Conservation (phyloP, 1,140 invertebrate genomes). For the Drosophila bocki region DNA sequence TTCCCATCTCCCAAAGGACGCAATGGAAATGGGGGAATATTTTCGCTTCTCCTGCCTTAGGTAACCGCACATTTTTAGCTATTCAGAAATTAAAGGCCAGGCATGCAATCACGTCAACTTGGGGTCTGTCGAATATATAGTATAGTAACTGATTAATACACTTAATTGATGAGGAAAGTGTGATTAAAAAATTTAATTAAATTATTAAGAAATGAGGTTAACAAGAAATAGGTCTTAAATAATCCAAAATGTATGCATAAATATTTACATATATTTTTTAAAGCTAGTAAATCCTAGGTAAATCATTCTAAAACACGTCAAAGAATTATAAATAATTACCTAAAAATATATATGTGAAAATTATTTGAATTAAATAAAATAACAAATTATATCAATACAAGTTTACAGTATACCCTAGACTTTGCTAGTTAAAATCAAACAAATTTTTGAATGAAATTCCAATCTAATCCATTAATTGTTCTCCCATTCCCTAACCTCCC, state of each 20-base stretch:
- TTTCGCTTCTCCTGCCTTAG: neutral
- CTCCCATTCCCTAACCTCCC: neutral
- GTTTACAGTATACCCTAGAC: too few species aligned
- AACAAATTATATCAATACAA: neutral
- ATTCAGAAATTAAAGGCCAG: slow-evolving; percentile 4
- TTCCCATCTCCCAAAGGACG: neutral
- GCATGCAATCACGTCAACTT: neutral
- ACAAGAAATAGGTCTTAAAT: neutral
- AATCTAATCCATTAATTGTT: slow-evolving; percentile 12
- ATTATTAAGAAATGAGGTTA: neutral
- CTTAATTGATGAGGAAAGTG: neutral
- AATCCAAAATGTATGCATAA: neutral
- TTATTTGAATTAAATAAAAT: neutral
- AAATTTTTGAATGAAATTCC: slow-evolving; percentile 12
- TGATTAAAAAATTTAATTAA: neutral
- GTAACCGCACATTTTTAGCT: slow-evolving; percentile 8
- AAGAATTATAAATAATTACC: neutral
- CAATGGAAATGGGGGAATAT: slow-evolving; percentile 4
- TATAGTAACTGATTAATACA: neutral
- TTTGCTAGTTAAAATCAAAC: neutral
- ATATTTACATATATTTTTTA: neutral
- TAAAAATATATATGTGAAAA: neutral
- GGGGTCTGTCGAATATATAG: neutral
- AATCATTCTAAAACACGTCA: neutral
- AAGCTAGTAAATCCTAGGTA: neutral